These are phyloP conservation scores for Arbacia lixula DNA, from an alignment of 53 echinoderm and acorn worm species.

Conservation along the genomic window DNA sequence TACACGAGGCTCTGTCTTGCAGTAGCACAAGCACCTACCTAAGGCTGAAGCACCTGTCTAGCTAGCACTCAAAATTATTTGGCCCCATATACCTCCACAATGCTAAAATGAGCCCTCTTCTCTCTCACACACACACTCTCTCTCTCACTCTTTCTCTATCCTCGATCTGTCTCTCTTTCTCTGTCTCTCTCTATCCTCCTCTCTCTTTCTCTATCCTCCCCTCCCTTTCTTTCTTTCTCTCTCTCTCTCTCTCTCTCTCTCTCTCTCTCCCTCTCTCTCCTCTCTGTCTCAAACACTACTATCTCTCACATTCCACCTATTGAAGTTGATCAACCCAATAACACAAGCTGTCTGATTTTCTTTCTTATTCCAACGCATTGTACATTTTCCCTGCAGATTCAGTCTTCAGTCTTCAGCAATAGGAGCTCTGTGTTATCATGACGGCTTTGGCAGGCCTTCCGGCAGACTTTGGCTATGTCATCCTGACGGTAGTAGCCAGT, in stretches of 20 bases:
- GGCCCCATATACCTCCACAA: too few relatives aligned
- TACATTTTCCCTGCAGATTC: too few relatives aligned
- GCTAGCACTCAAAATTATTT: too few relatives aligned
- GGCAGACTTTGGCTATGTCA: slow-evolving; percentile 50
- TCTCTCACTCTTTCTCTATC: not conserved
- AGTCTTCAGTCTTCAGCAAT: too few relatives aligned
- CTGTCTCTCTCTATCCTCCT: not conserved
- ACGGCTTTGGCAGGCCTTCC: slow-evolving; percentile 22
- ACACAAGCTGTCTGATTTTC: not conserved
- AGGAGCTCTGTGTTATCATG: not conserved
- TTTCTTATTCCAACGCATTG: not conserved
- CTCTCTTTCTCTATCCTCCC: not conserved
- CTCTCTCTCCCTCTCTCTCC: not conserved
- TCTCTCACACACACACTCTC: not conserved
- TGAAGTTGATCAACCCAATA: not conserved
- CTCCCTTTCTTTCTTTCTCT: not conserved
- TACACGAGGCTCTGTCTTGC: too few relatives aligned
- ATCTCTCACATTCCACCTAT: not conserved
- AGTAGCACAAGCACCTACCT: too few relatives aligned
- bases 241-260: not conserved
- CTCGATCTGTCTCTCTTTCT: not conserved
- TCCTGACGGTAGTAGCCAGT: slow-evolving; percentile 51
- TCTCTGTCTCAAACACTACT: not conserved
- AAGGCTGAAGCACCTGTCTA: too few relatives aligned
- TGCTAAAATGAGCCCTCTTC: too few relatives aligned